Evolutionary conservation across 37 sponge, comb jelly and placozoan genomes (phyloP), one percentile per base, ranked within the genome.

Genomic region (Geodia barretti): DNA sequence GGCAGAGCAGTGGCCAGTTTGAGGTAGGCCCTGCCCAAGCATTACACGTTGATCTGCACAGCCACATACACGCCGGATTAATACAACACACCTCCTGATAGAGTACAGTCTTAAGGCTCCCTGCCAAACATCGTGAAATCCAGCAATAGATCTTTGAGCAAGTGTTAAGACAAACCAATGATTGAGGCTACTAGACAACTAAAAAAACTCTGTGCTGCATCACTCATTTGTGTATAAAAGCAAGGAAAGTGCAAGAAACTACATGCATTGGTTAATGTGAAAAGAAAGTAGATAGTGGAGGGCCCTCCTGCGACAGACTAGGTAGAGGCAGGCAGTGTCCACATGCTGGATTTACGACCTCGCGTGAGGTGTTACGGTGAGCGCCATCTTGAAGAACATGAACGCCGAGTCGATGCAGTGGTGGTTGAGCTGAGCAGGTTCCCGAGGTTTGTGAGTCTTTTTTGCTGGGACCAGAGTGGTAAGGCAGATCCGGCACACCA

Each of bases 271-370:
- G 14, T 14, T 68, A 54, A 60, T 30, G 20, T 35, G 29, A 33
- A 26, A 74, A 28, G 3, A 30, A 29, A 74, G 4, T 47, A 92
- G 91, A 95, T 99, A 92, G 99, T 54, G 99, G 95, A 11, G 97
- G 94, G 14, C 95, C 95, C 64, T 99, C 99, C 92, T 91, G 42
- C 99, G 79, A 65, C 99, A 99, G 72, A 97, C 97, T 26, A 99
- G 85, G 82, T 99, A 99, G 69, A 99, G 89, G 41, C 97, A 97
- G 0, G 97, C 99, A 25, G 99, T 97, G 73, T 92, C 98, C 60
- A 95, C 66, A 95, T 69, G 54, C 77, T 83, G 20, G 97, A 86
- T 65, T 93, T 92, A n/a, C 89, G 71, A 0, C 96, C 98, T 24
- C 88, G 38, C 1, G 97, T 95, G 33, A 95, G 85, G 62, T 90